These are phyloP conservation scores for Cercopithecus mona DNA, from an alignment of 2,113 vertebrate species.

Conservation along the genomic window DNA sequence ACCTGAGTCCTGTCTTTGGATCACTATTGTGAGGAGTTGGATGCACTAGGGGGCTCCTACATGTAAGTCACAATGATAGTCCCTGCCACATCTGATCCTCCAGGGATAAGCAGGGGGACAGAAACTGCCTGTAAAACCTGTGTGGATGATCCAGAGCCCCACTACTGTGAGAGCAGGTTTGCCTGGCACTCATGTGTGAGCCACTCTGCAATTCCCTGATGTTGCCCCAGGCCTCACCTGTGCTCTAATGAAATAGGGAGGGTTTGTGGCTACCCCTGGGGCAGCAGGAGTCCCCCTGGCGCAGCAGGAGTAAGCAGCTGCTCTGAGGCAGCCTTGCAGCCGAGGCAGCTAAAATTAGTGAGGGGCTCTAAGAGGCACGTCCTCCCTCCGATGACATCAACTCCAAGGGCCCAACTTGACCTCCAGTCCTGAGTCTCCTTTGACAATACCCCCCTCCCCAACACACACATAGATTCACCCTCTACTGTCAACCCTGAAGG, in stretches of 20 bases:
- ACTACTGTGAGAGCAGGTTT: background rate
- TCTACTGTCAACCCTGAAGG: background rate
- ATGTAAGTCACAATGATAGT: background rate
- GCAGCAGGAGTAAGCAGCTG: background rate
- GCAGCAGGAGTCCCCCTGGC: too few species aligned
- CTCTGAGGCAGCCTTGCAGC: background rate
- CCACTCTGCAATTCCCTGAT: too few species aligned
- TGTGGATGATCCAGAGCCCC: background rate
- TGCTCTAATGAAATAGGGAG: background rate
- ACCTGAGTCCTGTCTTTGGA: too few species aligned
- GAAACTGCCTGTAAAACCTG: background rate
- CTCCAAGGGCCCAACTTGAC: background rate
- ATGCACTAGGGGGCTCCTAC: too few species aligned
- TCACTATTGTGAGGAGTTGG: background rate
- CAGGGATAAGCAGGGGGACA: background rate
- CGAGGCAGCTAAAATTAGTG: background rate
- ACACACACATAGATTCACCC: background rate
- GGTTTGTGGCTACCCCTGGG: background rate
- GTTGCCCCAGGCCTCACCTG: background rate
- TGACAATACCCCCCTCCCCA: accelerated
- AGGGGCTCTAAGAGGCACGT: background rate
- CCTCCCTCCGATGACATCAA: background rate
- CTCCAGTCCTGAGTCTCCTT: background rate
- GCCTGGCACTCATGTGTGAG: too few species aligned
- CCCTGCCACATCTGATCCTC: background rate